Conservation (phyloP, 2,888 invertebrate species). For the Belgica antarctica region DNA sequence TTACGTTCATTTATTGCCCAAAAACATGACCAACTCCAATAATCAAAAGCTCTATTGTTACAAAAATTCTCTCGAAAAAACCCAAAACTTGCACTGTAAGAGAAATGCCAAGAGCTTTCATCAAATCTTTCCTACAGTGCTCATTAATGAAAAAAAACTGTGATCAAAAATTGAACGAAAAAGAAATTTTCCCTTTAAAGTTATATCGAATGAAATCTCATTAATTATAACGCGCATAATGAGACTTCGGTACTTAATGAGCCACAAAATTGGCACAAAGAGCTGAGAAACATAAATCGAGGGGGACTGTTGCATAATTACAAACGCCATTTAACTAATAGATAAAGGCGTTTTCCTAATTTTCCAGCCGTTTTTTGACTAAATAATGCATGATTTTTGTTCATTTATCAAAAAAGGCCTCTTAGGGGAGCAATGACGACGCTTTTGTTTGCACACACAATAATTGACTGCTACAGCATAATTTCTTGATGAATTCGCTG, state of each 20-base stretch:
- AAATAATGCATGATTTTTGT: conserved; percentile 4
- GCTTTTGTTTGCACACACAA: background rate
- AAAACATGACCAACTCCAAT: no score
- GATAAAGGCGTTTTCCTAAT: background rate
- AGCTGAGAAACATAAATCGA: background rate
- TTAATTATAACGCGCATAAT: background rate
- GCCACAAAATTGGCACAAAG: background rate
- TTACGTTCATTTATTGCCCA: no score
- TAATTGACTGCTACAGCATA: background rate
- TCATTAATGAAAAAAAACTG: conserved; percentile 9
- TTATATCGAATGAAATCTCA: background rate
- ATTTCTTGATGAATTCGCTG: background rate
- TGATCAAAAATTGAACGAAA: conserved; percentile 30
- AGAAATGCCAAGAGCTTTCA: no score
- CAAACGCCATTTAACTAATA: conserved; percentile 24
- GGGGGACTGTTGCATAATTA: conserved; percentile 20
- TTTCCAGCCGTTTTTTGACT: background rate
- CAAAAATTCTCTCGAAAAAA: no score
- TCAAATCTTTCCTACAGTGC: background rate
- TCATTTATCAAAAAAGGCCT: background rate
- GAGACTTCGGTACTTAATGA: background rate
- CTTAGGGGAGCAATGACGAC: background rate
- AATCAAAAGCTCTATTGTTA: no score
- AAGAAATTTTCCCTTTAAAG: conserved; percentile 17
- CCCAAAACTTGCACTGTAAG: no score